phyloP scores from a whole-genome alignment of 2,888 invertebrate genomes.

The Listrodromus nycthemerus region DNA sequence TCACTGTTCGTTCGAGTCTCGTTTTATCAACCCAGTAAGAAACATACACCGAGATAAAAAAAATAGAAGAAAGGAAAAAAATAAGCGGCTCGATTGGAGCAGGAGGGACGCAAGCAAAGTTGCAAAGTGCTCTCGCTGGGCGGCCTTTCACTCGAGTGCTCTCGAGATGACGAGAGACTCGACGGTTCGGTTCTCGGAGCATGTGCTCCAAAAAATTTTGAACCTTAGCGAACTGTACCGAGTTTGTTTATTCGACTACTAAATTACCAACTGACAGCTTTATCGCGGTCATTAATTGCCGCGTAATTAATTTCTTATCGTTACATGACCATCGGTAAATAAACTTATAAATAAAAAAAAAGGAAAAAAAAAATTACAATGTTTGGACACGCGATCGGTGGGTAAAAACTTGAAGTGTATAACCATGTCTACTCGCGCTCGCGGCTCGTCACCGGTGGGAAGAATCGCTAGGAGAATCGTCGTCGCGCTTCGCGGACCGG shows the following conservation, averaged over 20 bases:
- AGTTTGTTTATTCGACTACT: neutral
- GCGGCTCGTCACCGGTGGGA: constrained; percentile 3
- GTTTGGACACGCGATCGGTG: constrained; percentile 1
- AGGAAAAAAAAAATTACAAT: constrained; percentile 30
- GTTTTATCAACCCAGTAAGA: constrained; percentile 22
- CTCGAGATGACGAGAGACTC: neutral
- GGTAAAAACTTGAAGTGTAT: neutral
- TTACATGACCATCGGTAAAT: constrained; percentile 28
- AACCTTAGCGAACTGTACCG: neutral
- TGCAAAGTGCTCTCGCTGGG: constrained; percentile 50
- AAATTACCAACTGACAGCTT: constrained; percentile 53
- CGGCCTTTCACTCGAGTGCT: constrained; percentile 53
- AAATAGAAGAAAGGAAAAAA: constrained; percentile 1
- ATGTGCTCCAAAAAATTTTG: constrained; percentile 26
- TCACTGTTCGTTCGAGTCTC: neutral
- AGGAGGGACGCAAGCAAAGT: constrained; percentile 28
- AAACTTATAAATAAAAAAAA: constrained; percentile 40
- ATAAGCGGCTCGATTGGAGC: constrained; percentile 29
- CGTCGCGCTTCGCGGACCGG: constrained; percentile 75
- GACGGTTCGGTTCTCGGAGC: constrained; percentile 32
- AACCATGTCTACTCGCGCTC: neutral
- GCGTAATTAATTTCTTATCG: constrained; percentile 57
- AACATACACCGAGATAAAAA: neutral
- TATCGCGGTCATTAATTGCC: constrained; percentile 61
- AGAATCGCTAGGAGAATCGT: constrained; percentile 58